phyloP scores from a whole-genome alignment of 2,797 vertebrate species.

The Argentina silus region DNA sequence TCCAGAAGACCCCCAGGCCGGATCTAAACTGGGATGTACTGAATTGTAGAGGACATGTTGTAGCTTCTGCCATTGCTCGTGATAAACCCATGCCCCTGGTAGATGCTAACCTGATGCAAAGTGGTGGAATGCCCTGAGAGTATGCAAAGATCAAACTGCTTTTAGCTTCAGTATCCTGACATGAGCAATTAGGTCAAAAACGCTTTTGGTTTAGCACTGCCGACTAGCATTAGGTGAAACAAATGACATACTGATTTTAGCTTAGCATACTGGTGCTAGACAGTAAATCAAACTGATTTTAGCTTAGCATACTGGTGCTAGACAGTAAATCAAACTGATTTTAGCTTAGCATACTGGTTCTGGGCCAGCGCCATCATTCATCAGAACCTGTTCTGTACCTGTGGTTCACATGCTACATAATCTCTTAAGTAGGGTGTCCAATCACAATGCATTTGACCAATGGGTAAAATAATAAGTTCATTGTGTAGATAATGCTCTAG shows the following conservation, averaged over 20 bases:
- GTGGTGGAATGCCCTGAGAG: not conserved
- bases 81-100: not conserved
- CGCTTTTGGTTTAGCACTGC: too few species aligned
- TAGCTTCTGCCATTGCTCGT: not conserved
- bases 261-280: not conserved
- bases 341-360: too few species aligned
- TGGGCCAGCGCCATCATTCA: too few species aligned
- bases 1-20: not conserved
- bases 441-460: not conserved
- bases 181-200: too few species aligned
- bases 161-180: too few species aligned
- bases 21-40: constrained; percentile 10
- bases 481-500: too few species aligned
- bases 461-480: too few species aligned
- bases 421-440: not conserved
- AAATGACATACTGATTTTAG: too few species aligned
- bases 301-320: not conserved
- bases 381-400: not conserved
- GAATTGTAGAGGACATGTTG: not conserved
- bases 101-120: not conserved
- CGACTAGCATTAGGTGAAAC: too few species aligned
- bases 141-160: not conserved
- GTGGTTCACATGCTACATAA: not conserved
- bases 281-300: too few species aligned
- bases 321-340: too few species aligned